These are phyloP conservation scores for Aphaenogaster floridana DNA, from an alignment of 1,140 invertebrate genomes.

Conservation along the genomic window DNA sequence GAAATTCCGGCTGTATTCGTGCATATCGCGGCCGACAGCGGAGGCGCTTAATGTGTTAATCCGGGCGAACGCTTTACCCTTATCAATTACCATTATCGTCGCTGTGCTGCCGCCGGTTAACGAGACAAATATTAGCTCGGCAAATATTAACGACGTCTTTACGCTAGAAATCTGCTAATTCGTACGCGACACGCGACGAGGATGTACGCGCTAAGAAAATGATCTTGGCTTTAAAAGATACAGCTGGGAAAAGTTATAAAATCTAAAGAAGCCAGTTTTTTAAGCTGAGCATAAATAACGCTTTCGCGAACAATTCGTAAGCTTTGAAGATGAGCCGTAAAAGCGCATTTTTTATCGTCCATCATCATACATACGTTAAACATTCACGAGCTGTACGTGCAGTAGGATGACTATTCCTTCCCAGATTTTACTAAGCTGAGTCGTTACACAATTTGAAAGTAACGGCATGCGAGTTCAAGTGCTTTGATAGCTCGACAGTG, in stretches of 20 bases:
- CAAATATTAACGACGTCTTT: conserved; percentile 53
- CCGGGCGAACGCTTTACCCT: conserved; percentile 49
- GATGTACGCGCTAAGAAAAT: not conserved
- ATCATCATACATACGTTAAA: conserved; percentile 34
- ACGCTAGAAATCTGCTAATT: conserved; percentile 41
- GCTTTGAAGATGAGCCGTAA: conserved; percentile 15
- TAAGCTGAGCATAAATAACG: conserved; percentile 3
- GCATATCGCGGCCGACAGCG: conserved; percentile 26
- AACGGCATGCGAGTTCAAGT: conserved; percentile 34
- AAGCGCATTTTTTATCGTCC: conserved; percentile 26
- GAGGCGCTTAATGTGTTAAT: conserved; percentile 57
- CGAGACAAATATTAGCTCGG: conserved; percentile 61
- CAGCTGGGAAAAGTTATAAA: not conserved
- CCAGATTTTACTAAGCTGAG: conserved; percentile 6
- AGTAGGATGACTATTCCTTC: conserved; percentile 19
- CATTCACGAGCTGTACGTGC: conserved; percentile 32
- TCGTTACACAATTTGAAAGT: conserved; percentile 31
- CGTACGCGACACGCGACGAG: not conserved
- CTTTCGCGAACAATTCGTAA: conserved; percentile 14
- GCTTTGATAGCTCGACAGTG: conserved; percentile 35
- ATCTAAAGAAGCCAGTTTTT: conserved; percentile 7
- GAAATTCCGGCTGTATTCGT: conserved; percentile 19
- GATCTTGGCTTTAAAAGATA: conserved; percentile 11
- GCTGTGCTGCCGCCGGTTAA: conserved; percentile 38
- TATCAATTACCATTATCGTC: conserved; percentile 62